phyloP scores from a whole-genome alignment of 2,113 vertebrate species.

The Tychaedon coryphoeus region DNA sequence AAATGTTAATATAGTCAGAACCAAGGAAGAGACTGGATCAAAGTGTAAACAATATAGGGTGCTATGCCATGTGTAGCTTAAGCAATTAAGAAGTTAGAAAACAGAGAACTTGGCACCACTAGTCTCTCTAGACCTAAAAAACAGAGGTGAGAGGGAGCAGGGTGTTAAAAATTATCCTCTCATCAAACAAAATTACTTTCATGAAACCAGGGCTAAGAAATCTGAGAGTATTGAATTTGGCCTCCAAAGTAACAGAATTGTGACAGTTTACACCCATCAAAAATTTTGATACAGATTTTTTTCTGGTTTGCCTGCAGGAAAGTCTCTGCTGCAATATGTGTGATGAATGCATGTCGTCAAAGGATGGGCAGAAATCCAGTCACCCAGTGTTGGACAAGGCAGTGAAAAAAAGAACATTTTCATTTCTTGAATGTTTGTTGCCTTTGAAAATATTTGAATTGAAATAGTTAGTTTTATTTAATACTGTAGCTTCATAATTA shows the following conservation, averaged over 20 bases:
- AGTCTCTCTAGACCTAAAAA: not conserved
- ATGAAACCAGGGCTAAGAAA: not conserved
- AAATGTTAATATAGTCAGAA: not conserved
- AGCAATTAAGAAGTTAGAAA: not conserved
- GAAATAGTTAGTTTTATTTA: slow-evolving; percentile 44
- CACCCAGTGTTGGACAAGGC: not conserved
- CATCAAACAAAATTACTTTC: not conserved
- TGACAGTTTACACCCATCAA: not conserved
- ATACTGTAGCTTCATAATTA: not conserved
- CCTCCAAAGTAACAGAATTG: not conserved
- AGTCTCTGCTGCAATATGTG: not conserved
- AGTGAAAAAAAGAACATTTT: not conserved
- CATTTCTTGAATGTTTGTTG: not conserved
- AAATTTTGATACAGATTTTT: not conserved
- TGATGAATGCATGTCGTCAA: not conserved
- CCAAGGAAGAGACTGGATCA: not conserved
- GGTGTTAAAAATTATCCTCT: not conserved
- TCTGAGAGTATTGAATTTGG: not conserved
- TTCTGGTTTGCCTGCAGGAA: not conserved
- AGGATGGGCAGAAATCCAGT: slow-evolving; percentile 3
- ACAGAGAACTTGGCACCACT: not conserved
- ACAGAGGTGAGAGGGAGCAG: not conserved
- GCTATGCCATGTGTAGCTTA: not conserved
- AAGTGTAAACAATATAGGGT: not conserved
- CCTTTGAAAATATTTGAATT: slow-evolving; percentile 39